phyloP scores from a whole-genome alignment of 2,113 vertebrate genomes.

The Chloebia gouldiae region DNA sequence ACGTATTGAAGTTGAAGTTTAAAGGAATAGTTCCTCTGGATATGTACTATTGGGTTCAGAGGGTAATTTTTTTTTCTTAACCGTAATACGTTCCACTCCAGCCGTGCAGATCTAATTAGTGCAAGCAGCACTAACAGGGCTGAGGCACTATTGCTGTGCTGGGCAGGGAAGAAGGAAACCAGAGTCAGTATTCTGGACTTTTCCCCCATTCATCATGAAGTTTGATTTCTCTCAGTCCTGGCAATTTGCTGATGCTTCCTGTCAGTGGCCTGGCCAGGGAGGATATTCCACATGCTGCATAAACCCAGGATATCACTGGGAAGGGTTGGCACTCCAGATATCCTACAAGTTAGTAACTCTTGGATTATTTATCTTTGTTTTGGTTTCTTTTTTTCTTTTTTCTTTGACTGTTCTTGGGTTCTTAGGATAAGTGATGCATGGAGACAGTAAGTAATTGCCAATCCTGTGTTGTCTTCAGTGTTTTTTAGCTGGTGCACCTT shows the following conservation, averaged over 20 bases:
- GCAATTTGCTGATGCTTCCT: background rate
- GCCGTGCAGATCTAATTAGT: background rate
- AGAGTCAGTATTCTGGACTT: background rate
- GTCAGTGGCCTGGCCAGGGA: background rate
- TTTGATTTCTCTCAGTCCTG: background rate
- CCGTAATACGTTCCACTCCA: background rate
- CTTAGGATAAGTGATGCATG: background rate
- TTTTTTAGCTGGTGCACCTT: background rate
- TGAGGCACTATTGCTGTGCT: background rate
- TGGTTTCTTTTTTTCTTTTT: background rate
- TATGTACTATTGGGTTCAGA: background rate
- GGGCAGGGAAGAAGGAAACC: background rate
- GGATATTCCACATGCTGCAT: background rate
- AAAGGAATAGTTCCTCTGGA: constrained; percentile 24
- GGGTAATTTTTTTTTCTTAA: background rate
- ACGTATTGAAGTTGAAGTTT: background rate
- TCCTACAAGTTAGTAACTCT: background rate
- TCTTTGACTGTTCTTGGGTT: background rate
- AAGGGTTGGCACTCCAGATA: background rate
- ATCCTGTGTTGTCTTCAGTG: background rate
- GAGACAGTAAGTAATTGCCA: background rate
- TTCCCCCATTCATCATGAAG: background rate
- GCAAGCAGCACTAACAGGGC: background rate
- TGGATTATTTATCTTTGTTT: background rate
- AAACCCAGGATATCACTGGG: background rate